Base-by-base conservation (phyloP, 2,888 invertebrate genomes). In the Muschampia plurimacula region DNA sequence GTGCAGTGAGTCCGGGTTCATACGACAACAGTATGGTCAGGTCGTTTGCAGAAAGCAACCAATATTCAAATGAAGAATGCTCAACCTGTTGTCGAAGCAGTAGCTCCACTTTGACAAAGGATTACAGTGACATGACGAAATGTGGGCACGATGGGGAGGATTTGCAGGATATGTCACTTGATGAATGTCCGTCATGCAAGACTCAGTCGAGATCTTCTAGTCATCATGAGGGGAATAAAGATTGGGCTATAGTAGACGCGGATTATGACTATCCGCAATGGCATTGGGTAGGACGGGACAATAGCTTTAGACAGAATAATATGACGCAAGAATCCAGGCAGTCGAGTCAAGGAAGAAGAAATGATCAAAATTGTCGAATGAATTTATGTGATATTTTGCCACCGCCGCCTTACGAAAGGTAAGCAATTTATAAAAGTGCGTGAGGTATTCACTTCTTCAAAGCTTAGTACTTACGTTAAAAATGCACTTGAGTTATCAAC, bases 11-110 rank as follows among this genome's bases (percentile, higher is more conserved):
- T 78, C 95, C 95, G 36, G 95, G 93, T 22, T 95, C 95, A 0
- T 95, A 94, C 75, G 95, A 95, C 75, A 95, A 95, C 76, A 95
- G 93, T 75, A 93, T 94, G 93, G 86, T 90, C 1, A 85, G 92
- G 74, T 94, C 93, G 2, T 93, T 87, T 57, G 91, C 85, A 63
- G 92, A 92, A 69, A 94, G 93, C 77, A 93, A 93, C 74, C 93
- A 92, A 79, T 94, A 90, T 79, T 93, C 94, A 6, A 93, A 93
- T 71, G 94, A 93, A 78, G 93, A 94, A 81, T 94, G 94, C 76
- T 94, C 94, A 0, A 94, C 93, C 0, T 94, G 93, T 76, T 93
- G 93, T 77, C 84, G 92, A 67, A 93, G 93, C 75, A 93, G 93
- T 76, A 93, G 87, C 76, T 94, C 93, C 0, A 94, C 93, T 6